Conservation (phyloP, 1,140 invertebrate species). For the Armadillidium nasatum region DNA sequence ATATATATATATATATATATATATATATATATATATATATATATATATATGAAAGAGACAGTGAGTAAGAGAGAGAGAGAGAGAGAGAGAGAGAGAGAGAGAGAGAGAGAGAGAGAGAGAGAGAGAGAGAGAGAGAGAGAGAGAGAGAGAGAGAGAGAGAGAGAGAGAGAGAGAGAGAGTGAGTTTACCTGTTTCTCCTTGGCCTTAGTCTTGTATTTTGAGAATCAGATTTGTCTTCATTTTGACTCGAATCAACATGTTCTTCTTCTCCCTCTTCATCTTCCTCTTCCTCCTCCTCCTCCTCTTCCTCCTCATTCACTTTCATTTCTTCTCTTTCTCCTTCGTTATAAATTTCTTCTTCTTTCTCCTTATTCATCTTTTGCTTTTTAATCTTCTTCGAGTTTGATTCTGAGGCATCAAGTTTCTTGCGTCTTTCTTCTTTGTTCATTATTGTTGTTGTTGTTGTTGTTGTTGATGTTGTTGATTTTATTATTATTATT, state of each 20-base stretch:
- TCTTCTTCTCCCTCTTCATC: background rate
- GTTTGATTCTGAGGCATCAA: too few relatives aligned
- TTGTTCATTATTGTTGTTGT: background rate
- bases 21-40: too few relatives aligned
- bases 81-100: too few relatives aligned
- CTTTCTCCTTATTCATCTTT: background rate
- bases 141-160: too few relatives aligned
- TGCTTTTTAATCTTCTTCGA: background rate
- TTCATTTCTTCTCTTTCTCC: background rate
- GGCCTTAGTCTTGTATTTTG: background rate
- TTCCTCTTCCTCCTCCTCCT: background rate
- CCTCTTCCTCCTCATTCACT: background rate
- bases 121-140: too few relatives aligned
- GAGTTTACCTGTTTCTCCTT: background rate
- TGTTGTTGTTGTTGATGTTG: background rate
- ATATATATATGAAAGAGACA: too few relatives aligned
- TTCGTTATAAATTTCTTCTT: too few relatives aligned
- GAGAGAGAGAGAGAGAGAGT: too few relatives aligned
- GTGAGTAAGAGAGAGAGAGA: too few relatives aligned
- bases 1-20: too few relatives aligned
- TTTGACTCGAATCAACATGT: background rate
- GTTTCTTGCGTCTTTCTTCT: background rate
- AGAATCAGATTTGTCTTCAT: background rate
- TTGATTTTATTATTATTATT: too few relatives aligned
- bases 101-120: too few relatives aligned